phyloP scores from a whole-genome alignment of 2,888 invertebrate genomes.

The Hirtodrosophila duncani region DNA sequence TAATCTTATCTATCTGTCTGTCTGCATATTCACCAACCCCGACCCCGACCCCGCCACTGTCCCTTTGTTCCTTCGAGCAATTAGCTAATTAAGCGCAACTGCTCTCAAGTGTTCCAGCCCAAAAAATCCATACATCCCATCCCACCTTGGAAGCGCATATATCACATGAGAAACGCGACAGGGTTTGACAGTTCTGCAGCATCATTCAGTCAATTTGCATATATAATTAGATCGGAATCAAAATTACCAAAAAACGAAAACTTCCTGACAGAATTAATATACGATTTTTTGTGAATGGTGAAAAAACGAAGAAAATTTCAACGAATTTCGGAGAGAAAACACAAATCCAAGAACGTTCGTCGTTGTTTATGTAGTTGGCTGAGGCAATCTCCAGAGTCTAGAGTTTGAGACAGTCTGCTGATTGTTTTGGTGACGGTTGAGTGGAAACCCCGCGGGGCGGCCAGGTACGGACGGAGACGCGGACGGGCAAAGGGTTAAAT shows the following conservation, averaged over 20 bases:
- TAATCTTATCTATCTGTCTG: no score
- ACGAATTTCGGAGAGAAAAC: slow-evolving; percentile 2
- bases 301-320: slow-evolving; percentile 43
- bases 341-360: no score
- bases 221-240: slow-evolving; percentile 61
- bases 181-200: slow-evolving; percentile 65
- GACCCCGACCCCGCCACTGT: background rate
- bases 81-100: slow-evolving; percentile 63
- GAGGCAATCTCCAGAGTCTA: no score
- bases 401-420: no score
- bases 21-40: background rate
- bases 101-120: slow-evolving; percentile 47
- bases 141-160: slow-evolving; percentile 34
- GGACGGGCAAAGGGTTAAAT: slow-evolving; percentile 53
- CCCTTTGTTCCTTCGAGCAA: slow-evolving; percentile 27
- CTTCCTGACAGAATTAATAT: background rate
- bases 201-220: slow-evolving; percentile 60
- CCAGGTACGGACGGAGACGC: slow-evolving; percentile 17
- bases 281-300: slow-evolving; percentile 28
- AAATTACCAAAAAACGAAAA: background rate
- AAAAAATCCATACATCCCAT: slow-evolving; percentile 5
- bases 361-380: no score
- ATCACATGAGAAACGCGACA: slow-evolving; percentile 31
- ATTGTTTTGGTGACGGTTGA: slow-evolving; percentile 33
- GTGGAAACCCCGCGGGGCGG: slow-evolving; percentile 50